A percentile compares a stretch with the other conserved stretches of the same genome.
Evolutionary conservation across 2,797 vertebrate species (phyloP).

Genomic region (Liasis olivaceus): DNA sequence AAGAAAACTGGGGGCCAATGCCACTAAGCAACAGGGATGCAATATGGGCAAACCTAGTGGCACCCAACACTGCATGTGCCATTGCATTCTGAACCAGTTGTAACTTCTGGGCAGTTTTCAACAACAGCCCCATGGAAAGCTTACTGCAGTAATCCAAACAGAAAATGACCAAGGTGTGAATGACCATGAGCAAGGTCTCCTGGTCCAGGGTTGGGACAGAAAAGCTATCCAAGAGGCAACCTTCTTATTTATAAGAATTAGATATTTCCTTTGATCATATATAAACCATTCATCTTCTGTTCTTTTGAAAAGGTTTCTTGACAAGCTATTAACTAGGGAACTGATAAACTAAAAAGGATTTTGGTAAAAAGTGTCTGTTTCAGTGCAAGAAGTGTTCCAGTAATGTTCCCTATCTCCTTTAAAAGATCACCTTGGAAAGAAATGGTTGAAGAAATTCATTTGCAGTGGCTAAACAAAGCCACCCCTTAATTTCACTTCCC

Average conservation of each 20-base stretch:
- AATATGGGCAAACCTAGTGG: background rate
- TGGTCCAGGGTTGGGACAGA: background rate
- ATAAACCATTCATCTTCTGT: background rate
- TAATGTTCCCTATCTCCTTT: background rate
- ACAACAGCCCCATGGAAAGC: background rate
- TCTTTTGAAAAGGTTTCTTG: constrained; percentile 12
- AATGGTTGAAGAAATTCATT: background rate
- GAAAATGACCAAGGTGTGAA: background rate
- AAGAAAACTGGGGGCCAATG: background rate
- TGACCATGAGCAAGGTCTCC: background rate
- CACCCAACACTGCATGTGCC: background rate
- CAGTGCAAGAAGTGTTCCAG: background rate
- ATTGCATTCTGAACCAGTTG: background rate
- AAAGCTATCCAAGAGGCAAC: background rate
- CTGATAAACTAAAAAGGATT: background rate
- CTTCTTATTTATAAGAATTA: constrained; percentile 4
- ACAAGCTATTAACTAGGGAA: background rate
- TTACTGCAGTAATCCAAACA: background rate
- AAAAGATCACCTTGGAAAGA: background rate
- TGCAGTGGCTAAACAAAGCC: constrained; percentile 14
- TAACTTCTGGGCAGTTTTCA: background rate
- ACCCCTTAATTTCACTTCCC: background rate
- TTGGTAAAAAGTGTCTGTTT: fast-evolving
- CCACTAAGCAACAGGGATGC: background rate
- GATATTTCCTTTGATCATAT: background rate